Evolutionary conservation across 2,797 vertebrate genomes (phyloP).

Genomic region (Scolopax rusticola): DNA sequence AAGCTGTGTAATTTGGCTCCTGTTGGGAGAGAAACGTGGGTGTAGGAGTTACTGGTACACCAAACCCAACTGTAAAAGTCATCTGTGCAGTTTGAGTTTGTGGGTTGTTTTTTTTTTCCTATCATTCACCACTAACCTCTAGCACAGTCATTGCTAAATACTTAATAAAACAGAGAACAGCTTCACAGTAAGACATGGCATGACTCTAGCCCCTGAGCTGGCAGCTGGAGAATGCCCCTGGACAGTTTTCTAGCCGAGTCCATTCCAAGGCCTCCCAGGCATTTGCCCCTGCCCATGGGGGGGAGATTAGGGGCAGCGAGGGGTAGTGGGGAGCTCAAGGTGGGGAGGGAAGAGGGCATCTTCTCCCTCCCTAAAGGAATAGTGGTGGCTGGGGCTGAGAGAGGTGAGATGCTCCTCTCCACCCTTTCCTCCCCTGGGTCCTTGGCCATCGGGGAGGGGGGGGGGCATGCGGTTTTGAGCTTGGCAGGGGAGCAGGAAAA

Average conservation of each 20-base stretch:
- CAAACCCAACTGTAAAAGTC: slow-evolving; percentile 1
- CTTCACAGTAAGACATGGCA: background rate
- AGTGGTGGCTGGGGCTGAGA: background rate
- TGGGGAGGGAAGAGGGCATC: rapidly evolving
- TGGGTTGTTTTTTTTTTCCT: background rate
- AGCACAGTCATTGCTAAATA: background rate
- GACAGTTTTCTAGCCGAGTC: background rate
- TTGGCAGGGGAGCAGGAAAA: background rate
- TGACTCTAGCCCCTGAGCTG: background rate
- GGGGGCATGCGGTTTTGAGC: rapidly evolving
- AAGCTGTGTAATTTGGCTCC: slow-evolving; percentile 49
- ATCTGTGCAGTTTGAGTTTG: background rate
- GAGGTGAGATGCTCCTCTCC: rapidly evolving
- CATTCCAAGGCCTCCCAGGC: background rate
- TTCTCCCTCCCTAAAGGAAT: background rate
- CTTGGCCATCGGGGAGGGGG: background rate
- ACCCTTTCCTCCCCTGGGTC: background rate
- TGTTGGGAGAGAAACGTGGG: background rate
- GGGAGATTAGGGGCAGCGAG: rapidly evolving
- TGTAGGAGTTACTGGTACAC: slow-evolving; percentile 26
- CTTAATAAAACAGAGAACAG: background rate
- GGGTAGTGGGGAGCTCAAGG: rapidly evolving
- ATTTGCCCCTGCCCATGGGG: rapidly evolving
- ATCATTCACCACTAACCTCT: background rate
- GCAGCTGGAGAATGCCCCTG: rapidly evolving